phyloP scores from a whole-genome alignment of 2,888 invertebrate genomes.

The Brenthis ino region DNA sequence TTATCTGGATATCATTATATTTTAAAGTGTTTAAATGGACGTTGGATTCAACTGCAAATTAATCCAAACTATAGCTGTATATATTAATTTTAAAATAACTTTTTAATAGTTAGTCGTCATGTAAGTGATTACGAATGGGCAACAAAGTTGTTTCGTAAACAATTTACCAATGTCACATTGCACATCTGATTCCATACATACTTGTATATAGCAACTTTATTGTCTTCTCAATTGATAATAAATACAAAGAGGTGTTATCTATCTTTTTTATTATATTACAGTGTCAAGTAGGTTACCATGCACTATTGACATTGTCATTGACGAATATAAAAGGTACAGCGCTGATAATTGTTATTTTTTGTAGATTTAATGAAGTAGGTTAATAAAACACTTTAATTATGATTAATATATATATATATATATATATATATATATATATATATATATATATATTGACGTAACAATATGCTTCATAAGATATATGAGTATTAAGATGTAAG shows the following conservation, averaged over 20 bases:
- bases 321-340: neutral
- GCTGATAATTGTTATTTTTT: neutral
- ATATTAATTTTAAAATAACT: slow-evolving; percentile 5
- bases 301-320: slow-evolving; percentile 24
- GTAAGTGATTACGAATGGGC: slow-evolving; percentile 9
- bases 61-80: no score
- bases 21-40: no score
- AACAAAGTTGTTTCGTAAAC: slow-evolving; percentile 27
- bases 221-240: slow-evolving; percentile 31
- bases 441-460: no score
- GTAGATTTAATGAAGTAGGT: neutral
- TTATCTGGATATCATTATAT: no score
- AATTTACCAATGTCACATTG: slow-evolving; percentile 60
- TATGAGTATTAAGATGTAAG: no score
- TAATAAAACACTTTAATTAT: neutral
- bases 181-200: slow-evolving; percentile 52
- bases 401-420: neutral
- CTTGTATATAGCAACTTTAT: slow-evolving; percentile 29
- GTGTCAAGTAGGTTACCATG: slow-evolving; percentile 32
- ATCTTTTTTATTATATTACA: slow-evolving; percentile 21
- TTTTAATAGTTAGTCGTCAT: neutral
- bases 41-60: no score
- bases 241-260: slow-evolving; percentile 33
- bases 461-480: no score
- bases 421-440: no score